Conservation (phyloP, 2,113 vertebrate species). For the Nanorana parkeri region DNA sequence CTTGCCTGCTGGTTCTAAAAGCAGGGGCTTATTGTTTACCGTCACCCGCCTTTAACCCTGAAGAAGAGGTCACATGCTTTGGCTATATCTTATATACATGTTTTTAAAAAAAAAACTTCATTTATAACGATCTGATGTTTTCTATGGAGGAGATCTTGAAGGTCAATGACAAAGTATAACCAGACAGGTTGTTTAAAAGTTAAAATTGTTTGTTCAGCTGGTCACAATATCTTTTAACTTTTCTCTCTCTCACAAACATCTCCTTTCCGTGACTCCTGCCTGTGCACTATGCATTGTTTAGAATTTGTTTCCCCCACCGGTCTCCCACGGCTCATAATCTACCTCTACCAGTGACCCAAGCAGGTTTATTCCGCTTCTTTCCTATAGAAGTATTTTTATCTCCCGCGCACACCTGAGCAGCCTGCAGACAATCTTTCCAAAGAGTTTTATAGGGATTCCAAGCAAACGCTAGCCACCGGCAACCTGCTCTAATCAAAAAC, state of each 20-base stretch:
- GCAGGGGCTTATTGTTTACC: no score
- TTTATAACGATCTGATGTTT: no score
- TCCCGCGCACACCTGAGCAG: conserved; percentile 5
- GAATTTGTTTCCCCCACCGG: neutral
- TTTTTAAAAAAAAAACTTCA: no score
- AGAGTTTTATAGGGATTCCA: conserved; percentile 2
- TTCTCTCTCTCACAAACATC: neutral
- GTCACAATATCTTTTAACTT: no score
- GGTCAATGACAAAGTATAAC: no score
- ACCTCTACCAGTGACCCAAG: neutral
- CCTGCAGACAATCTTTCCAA: conserved; percentile 18
- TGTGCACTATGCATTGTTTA: neutral
- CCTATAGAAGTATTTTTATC: conserved; percentile 35
- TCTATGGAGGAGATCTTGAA: no score
- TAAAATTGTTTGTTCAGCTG: no score
- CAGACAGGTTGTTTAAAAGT: no score
- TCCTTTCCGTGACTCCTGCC: neutral
- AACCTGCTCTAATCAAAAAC: conserved; percentile 25
- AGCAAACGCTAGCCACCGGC: neutral
- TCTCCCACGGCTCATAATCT: conserved; percentile 31
- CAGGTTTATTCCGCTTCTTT: neutral
- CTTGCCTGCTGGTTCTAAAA: no score
- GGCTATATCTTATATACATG: no score
- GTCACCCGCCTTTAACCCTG: no score
- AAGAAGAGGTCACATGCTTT: no score